Evolutionary conservation across 2,113 vertebrate species (phyloP).

Genomic region (Empidonax alnorum): DNA sequence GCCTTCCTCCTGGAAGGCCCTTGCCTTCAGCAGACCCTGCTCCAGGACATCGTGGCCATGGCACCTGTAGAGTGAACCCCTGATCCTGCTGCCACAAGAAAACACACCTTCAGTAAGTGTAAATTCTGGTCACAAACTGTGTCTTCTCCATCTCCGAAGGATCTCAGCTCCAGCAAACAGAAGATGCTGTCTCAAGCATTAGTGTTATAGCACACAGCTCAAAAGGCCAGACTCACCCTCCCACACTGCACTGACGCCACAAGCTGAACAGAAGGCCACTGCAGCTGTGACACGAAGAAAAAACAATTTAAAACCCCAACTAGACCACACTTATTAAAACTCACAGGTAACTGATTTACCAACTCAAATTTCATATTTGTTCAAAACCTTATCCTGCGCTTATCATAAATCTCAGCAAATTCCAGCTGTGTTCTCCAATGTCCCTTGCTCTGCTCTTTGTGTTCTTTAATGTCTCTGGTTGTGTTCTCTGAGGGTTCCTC

Average conservation of each 20-base stretch:
- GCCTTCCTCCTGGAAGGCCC: not conserved
- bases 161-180: not conserved
- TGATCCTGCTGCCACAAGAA: not conserved
- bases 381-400: not conserved
- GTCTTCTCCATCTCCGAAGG: not conserved
- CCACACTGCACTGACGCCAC: not conserved
- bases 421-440: not conserved
- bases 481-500: not conserved
- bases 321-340: not conserved
- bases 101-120: not conserved
- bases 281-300: not conserved
- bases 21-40: not conserved
- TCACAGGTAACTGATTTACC: not conserved
- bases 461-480: not conserved
- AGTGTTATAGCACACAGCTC: not conserved
- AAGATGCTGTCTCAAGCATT: not conserved
- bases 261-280: not conserved
- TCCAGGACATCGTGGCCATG: accelerated
- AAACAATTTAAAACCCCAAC: not conserved
- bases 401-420: not conserved
- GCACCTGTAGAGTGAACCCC: not conserved
- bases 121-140: not conserved
- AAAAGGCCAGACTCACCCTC: not conserved
- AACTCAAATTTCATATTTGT: not conserved
- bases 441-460: not conserved